phyloP scores from a whole-genome alignment of 2,113 vertebrate genomes.

The Oxygymnocypris stewartii region DNA sequence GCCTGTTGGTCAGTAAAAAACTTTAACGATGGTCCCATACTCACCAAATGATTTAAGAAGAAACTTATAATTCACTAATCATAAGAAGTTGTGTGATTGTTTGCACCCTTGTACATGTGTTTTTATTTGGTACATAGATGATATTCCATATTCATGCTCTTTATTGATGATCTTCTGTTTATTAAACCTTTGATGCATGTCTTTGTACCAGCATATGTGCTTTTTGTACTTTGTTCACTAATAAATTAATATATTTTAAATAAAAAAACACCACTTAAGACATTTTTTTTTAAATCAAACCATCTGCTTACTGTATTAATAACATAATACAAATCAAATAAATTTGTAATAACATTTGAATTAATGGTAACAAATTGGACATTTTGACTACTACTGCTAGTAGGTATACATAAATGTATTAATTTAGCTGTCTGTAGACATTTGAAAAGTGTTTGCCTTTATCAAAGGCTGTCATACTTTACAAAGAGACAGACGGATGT shows the following conservation, averaged over 20 bases:
- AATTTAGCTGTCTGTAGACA: not conserved
- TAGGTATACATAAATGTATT: not conserved
- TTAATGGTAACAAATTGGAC: not conserved
- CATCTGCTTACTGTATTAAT: not conserved
- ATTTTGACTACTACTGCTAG: not conserved
- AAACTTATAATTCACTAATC: not conserved
- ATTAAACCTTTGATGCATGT: not conserved
- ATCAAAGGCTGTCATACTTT: not conserved
- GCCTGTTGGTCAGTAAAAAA: not conserved
- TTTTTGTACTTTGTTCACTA: not conserved
- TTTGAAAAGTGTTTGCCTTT: not conserved
- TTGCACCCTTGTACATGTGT: not conserved
- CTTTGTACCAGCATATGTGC: not conserved
- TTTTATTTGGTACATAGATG: not conserved
- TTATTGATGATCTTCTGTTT: conserved; percentile 4
- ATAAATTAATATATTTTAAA: not conserved
- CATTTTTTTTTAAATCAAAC: not conserved
- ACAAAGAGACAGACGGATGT: not conserved
- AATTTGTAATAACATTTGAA: not conserved
- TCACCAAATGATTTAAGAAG: not conserved
- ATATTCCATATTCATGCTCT: conserved; percentile 3
- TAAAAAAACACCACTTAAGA: not conserved
- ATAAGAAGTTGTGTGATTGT: not conserved
- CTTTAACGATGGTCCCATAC: not conserved
- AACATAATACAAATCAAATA: not conserved